A percentile compares a stretch with the other conserved stretches of the same genome.
Conservation (phyloP, 1,140 invertebrate genomes). For the Rhopalosiphum maidis region DNA sequence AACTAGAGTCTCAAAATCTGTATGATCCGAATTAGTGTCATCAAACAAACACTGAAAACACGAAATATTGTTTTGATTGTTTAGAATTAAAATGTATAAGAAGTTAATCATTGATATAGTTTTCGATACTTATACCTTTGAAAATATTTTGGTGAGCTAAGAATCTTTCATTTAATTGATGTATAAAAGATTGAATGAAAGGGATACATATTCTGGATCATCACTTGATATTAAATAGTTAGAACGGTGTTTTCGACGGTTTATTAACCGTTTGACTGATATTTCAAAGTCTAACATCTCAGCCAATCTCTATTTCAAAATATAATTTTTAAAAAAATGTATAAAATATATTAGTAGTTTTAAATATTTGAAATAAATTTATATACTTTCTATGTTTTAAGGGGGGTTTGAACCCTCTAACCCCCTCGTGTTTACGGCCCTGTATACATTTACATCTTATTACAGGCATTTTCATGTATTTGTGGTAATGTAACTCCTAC, state of each 20-base stretch:
- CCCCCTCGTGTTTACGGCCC: too few species aligned
- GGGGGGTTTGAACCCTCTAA: too few species aligned
- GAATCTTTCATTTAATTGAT: slow-evolving; percentile 8
- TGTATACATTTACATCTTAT: too few species aligned
- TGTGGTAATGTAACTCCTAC: too few species aligned
- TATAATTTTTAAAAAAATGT: too few species aligned
- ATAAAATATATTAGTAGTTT: too few species aligned
- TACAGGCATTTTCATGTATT: too few species aligned
- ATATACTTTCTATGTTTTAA: too few species aligned
- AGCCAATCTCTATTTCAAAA: not conserved
- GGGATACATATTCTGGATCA: not conserved
- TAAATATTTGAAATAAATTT: too few species aligned
- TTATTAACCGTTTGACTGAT: not conserved
- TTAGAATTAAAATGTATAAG: not conserved
- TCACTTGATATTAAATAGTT: not conserved
- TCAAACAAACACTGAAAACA: slow-evolving; percentile 30
- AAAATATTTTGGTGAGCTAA: slow-evolving; percentile 10
- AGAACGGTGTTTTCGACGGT: not conserved
- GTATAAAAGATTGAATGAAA: not conserved
- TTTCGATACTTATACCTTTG: not conserved
- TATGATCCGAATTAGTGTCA: not conserved
- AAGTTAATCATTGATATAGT: not conserved
- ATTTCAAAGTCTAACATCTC: not conserved
- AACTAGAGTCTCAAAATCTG: not conserved
- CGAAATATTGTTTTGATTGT: not conserved